Percentiles rank a stretch among this genome's conserved stretches.
Conservation (phyloP, 2,113 vertebrate species). For the Albula glossodonta region DNA sequence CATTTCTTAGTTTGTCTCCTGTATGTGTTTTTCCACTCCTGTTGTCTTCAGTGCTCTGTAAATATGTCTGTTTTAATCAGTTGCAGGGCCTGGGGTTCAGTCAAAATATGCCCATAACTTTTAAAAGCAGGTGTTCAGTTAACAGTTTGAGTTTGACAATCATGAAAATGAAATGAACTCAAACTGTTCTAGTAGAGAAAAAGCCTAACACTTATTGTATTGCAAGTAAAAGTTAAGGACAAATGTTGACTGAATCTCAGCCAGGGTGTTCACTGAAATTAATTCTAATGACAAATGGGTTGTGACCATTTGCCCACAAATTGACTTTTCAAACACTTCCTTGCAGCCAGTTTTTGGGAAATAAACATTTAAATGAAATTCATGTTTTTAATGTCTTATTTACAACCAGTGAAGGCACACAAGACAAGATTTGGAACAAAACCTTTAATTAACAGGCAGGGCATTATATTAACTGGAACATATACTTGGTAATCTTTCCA, state of each 20-base stretch:
- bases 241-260: background rate
- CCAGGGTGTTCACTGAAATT: background rate
- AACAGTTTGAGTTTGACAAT: too few species aligned
- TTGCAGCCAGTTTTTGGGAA: too few species aligned
- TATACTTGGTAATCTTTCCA: background rate
- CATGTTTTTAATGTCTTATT: background rate
- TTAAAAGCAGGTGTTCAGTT: too few species aligned
- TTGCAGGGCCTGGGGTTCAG: too few species aligned
- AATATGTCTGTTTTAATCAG: background rate
- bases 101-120: too few species aligned
- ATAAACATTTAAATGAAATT: too few species aligned
- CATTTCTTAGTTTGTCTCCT: background rate
- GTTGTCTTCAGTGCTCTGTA: constrained; percentile 11
- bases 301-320: too few species aligned
- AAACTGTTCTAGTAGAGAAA: too few species aligned
- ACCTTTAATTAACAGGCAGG: constrained; percentile 6
- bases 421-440: background rate
- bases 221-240: too few species aligned
- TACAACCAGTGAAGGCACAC: background rate
- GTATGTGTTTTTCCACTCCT: background rate
- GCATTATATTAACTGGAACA: constrained; percentile 2
- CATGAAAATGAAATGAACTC: too few species aligned
- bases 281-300: background rate
- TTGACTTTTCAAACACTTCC: too few species aligned
- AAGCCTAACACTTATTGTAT: too few species aligned